Conservation (phyloP, 2,888 invertebrate species). For the Drosophila macrospina region DNA sequence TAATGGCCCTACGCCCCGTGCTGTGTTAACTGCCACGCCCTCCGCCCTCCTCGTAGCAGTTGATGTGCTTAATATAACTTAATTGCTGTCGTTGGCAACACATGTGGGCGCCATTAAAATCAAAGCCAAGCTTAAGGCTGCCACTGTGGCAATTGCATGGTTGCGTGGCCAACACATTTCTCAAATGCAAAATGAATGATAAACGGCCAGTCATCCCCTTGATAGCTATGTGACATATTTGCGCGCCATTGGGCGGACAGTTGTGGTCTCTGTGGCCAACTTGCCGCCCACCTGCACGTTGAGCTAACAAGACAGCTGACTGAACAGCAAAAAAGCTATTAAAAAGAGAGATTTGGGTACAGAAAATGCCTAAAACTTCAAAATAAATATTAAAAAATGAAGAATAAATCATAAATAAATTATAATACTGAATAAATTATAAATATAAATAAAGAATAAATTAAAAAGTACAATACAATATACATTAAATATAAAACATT, state of each 20-base stretch:
- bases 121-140: constrained; percentile 48
- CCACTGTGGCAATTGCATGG: constrained; percentile 9
- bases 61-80: constrained; percentile 60
- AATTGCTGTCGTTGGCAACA: constrained; percentile 61
- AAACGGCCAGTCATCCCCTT: constrained; percentile 32
- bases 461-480: not conserved
- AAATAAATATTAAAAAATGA: too few species aligned
- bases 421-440: too few species aligned
- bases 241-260: constrained; percentile 17
- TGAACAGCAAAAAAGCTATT: constrained; percentile 8
- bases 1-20: constrained; percentile 16
- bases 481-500: not conserved
- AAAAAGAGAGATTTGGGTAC: not conserved
- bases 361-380: too few species aligned
- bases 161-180: constrained; percentile 32
- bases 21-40: constrained; percentile 19
- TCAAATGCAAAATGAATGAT: constrained; percentile 43
- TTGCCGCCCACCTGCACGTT: not conserved
- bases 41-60: constrained; percentile 25
- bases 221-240: constrained; percentile 38
- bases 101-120: constrained; percentile 67
- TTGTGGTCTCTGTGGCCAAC: constrained; percentile 31
- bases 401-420: too few species aligned
- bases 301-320: constrained; percentile 7
- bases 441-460: too few species aligned